Evolutionary conservation across 1,140 invertebrate species (phyloP), one percentile per base, ranked within the genome.

Genomic region (Tetragonula clypearis): DNA sequence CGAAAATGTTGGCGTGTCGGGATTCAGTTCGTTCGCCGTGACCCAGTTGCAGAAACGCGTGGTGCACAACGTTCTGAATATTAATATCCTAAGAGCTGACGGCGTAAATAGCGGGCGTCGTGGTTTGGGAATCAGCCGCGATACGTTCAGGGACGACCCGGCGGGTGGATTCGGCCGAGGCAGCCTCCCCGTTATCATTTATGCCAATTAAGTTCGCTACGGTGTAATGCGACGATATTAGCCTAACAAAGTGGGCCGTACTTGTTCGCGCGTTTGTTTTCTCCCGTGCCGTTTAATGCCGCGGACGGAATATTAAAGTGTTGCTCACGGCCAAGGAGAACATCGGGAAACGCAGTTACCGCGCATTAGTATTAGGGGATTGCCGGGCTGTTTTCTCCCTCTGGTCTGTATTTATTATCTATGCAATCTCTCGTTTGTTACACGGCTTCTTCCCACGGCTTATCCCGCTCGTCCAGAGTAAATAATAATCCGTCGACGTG

Each of bases 11-110:
- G 26, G 65, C 72, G 58, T 30, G 23, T 0, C 6, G 8, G 0
- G 55, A 55, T 77, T 66, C 41, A 56, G 2, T 17, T n/a, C 41
- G 2, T 17, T n/a, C 41, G n/a, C 84, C 23, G 19, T 87, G 86
- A 88, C 80, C 76, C 76, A 88, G 76, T 88, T 88, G 9, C 1
- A 8, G 23, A 2, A n/a, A 53, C 41, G 66, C 49, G 14, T 49
- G 66, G 66, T 41, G n/a, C 4, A 19, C 14, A 58, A 55, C 53
- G 14, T 77, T 58, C 21, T 35, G 82, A 66, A 87, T 74, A 87
- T 88, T 84, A 88, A 87, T 87, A 87, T 76, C 56, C 23, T 77
- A 84, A 85, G 55, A 66, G 62, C 26, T 66, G 26, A 17, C 8
- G 56, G 65, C 53, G 19, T 79, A 80, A 74, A 65, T 87, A 79